Evolutionary conservation across 1,140 invertebrate genomes (phyloP), one percentile per base, ranked within the genome.

Genomic region (Orussus abietinus): DNA sequence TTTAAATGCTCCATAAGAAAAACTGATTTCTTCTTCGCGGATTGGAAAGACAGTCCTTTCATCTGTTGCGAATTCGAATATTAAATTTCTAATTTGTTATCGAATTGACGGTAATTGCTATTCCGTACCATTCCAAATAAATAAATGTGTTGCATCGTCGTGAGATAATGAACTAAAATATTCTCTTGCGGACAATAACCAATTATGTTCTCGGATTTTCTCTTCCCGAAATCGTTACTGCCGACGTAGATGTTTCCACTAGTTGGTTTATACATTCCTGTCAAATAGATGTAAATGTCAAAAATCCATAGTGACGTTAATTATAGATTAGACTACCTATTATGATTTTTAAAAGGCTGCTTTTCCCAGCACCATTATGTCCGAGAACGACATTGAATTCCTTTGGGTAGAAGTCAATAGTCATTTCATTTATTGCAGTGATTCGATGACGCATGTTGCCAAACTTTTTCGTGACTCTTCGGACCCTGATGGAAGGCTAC

Each of bases 351-450:
- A 85, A 73, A 62, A 73, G 63, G 58, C 75, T 77, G 10, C 77
- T 57, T 55, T 75, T 75, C 22, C 74, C 74, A 37, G 74, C 49
- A 15, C 72, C 74, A 49, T 83, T 84, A 47, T 79, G 83, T 2
- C 90, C 91, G n/a, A 94, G 70, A 19, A 95, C 66, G 13, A 87
- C 77, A 2, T 80, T 83, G 17, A 85, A 81, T 63, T 83, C 77
- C 44, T 79, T 70, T 45, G 79, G 66, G 50, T 79, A 82, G 55
- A 92, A 85, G 45, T 89, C 83, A 25, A 93, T 59, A 47, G 62
- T 80, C 37, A 85, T 62, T 45, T 82, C 76, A 49, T 86, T 79
- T 0, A 95, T 83, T 9, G 85, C 91, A 36, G 72, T 38, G 14
- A 49, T 33, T 10, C n/a, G 29, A 30, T 47, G 9, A 14, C 21